Base-by-base conservation (phyloP, 2,888 invertebrate species). In the Argyresthia albistria region DNA sequence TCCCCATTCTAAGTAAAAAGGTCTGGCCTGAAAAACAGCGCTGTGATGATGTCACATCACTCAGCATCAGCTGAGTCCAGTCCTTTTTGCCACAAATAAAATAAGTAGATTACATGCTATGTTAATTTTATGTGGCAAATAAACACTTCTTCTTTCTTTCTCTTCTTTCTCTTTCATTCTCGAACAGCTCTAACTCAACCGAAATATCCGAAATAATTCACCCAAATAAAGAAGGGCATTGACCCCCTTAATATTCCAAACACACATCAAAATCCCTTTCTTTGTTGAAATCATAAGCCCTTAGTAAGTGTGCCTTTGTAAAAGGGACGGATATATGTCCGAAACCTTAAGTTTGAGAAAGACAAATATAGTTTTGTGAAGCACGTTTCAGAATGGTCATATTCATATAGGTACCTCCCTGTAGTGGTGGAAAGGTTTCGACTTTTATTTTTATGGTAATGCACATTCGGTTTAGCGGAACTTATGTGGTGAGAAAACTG, bases 361-460 rank as follows among this genome's bases (percentile, higher is more conserved):
- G 62, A 58, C 25, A 25, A 25, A 25, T 25, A 6, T 25, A 25
- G 25, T 25, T 25, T 25, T 25, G 6, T 25, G 25, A 25, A 25
- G 2, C 25, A 2, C 6, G 25, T 25, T 25, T 4, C 25, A 25
- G n/a, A 66, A 67, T 51, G 53, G 58, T 4, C 39, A 52, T 61
- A 62, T 39, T 59, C 57, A 54, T 51, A 53, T 53, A 54, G 57
- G 56, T 57, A 54, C 8, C 16, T 3, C 66, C 53, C 60, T 61
- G 63, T 76, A 75, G 78, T 68, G 79, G 25, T 25, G 25, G 25
- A 25, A 25, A 25, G 80, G 76, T 75, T 76, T 59, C 57, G 59
- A 70, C 68, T 75, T 74, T 80, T 78, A 77, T 73, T 78, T 77
- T 79, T 75, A 80, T 71, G 71, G 71, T 79, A 75, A 79, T 77